phyloP scores from a whole-genome alignment of 1,140 invertebrate genomes.

The Heliconius nattereri region DNA sequence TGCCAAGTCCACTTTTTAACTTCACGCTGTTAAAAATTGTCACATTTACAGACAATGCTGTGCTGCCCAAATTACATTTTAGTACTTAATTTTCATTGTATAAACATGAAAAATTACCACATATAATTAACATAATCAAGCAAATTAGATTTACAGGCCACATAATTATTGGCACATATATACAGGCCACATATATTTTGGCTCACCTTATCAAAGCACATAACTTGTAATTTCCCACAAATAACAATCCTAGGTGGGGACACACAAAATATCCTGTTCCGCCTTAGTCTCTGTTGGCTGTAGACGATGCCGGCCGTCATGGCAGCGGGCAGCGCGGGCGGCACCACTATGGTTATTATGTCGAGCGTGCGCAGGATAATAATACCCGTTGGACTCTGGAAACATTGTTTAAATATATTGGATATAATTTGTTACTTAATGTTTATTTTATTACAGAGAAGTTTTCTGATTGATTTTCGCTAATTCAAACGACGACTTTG shows the following conservation, averaged over 20 bases:
- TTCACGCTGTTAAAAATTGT: too few species aligned
- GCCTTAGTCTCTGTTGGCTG: slow-evolving; percentile 91
- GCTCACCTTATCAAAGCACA: slow-evolving; percentile 96
- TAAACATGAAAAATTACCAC: too few species aligned
- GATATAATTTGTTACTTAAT: not conserved
- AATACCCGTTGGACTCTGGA: slow-evolving; percentile 71
- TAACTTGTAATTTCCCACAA: slow-evolving; percentile 93
- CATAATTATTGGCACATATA: too few species aligned
- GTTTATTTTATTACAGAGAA: not conserved
- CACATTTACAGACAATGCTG: too few species aligned
- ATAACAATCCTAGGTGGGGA: slow-evolving; percentile 95
- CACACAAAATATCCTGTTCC: slow-evolving; percentile 93
- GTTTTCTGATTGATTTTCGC: too few species aligned
- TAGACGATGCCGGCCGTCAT: slow-evolving; percentile 94
- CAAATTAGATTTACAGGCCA: too few species aligned
- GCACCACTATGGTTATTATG: slow-evolving; percentile 97
- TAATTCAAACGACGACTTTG: too few species aligned
- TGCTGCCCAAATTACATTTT: too few species aligned
- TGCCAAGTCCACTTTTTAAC: too few species aligned
- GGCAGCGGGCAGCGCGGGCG: slow-evolving; percentile 95
- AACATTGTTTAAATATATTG: not conserved
- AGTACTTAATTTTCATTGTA: too few species aligned
- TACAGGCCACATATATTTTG: too few species aligned
- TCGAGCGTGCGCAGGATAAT: slow-evolving; percentile 88
- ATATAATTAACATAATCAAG: too few species aligned